Evolutionary conservation across 1,140 invertebrate species (phyloP), one percentile per base, ranked within the genome.

Genomic region (Drosophila sucinea): DNA sequence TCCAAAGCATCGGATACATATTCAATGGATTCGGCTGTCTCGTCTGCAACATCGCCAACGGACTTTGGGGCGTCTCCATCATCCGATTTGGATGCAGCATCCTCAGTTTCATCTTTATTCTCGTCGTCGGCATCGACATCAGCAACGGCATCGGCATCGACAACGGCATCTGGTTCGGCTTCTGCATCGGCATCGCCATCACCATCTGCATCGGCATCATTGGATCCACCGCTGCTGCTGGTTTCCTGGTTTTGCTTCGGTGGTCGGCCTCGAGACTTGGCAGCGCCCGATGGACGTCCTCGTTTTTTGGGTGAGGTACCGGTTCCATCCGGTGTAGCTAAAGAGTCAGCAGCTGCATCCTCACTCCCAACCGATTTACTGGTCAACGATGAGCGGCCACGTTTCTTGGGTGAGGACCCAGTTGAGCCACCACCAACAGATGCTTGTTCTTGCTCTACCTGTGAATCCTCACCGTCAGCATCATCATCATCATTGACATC

Each of bases 331-430:
- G 30, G 55, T 3, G 44, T 27, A 10, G 44, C 44, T 51, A 23
- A 51, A 0, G 44, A 47, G 10, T 51, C 44, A 51, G 7, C 44
- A 47, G 5, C 60, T 2, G 17, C 32, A 6, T 23, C 27, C 17
- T 64, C 54, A 6, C 17, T 41, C 6, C 4, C 7, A 11, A 17
- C 0, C 41, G 60, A 1, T 23, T 77, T 78, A 11, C 3, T 44
- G 5, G 54, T 5, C 25, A 60, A 0, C 6, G 76, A 0, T 1
- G 83, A 80, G 29, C 83, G 80, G 27, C 83, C 83, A 4, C 83
- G 83, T 41, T 87, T 87, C n/a, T 87, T 87, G 17, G 71, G 75
- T n/a, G 61, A 23, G 41, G 56, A 32, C 1, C 30, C 10, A 29
- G 41, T 4, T 23, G 17, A 40, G 54, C 7, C 41, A 55, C 56